phyloP scores from a whole-genome alignment of 2,113 vertebrate species.

The Toxostoma redivivum region DNA sequence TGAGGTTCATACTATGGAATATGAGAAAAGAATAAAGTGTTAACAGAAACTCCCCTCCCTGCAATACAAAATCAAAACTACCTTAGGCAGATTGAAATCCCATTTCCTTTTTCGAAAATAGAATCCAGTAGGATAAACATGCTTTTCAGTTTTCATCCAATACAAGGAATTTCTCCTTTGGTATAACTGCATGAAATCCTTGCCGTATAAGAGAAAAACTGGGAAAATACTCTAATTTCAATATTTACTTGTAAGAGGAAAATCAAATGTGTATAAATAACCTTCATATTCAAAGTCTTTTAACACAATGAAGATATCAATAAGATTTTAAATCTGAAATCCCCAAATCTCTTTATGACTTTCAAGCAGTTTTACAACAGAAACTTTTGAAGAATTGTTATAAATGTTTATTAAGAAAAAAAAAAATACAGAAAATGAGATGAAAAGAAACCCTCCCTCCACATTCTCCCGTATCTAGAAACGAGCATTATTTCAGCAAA shows the following conservation, averaged over 20 bases:
- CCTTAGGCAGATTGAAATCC: background rate
- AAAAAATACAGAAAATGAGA: background rate
- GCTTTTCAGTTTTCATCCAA: background rate
- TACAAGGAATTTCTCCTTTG: background rate
- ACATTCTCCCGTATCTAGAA: background rate
- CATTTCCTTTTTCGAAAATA: background rate
- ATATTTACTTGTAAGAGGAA: background rate
- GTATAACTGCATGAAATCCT: background rate
- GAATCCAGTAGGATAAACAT: background rate
- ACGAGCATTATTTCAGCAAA: background rate
- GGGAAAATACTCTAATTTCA: background rate
- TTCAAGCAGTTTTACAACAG: background rate
- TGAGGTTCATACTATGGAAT: background rate
- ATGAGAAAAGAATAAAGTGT: background rate
- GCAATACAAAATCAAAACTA: background rate
- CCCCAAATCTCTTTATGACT: background rate
- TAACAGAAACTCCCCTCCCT: rapidly evolving
- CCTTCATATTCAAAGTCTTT: background rate
- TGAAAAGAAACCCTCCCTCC: background rate
- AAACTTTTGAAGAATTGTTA: background rate
- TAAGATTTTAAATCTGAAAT: background rate
- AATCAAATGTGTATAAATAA: background rate
- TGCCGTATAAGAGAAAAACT: background rate
- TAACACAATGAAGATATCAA: background rate
- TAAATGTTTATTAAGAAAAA: background rate